Conservation (phyloP, 2,113 vertebrate genomes). For the Perognathus longimembris region DNA sequence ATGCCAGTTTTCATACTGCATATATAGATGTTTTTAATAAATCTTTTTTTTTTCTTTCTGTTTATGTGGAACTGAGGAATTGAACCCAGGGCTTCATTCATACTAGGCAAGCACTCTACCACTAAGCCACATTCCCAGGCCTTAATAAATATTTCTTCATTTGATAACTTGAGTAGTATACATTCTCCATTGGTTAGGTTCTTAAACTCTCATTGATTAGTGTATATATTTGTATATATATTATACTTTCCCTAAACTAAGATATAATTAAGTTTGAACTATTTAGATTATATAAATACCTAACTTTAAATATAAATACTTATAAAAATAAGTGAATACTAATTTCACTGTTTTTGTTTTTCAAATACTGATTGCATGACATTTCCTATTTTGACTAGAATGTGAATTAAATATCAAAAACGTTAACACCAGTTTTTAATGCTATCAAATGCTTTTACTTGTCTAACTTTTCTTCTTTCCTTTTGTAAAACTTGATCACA, state of each 20-base stretch:
- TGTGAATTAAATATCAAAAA: constrained; percentile 14
- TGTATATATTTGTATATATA: not conserved
- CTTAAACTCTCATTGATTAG: not conserved
- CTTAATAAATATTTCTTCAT: not conserved
- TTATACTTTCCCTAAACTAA: constrained; percentile 16
- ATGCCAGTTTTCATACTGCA: not conserved
- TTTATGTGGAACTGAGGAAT: too few species aligned
- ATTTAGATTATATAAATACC: constrained; percentile 20
- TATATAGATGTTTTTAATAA: not conserved
- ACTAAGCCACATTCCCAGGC: too few species aligned
- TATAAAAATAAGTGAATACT: constrained; percentile 25
- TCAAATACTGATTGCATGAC: constrained; percentile 26
- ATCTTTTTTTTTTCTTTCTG: too few species aligned
- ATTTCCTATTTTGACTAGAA: not conserved
- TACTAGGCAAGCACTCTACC: too few species aligned
- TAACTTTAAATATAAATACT: not conserved
- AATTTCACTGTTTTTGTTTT: constrained; percentile 51
- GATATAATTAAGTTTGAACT: constrained; percentile 42
- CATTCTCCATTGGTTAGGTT: not conserved
- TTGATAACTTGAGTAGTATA: constrained; percentile 7
- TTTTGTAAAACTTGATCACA: constrained; percentile 43
- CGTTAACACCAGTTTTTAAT: constrained; percentile 20
- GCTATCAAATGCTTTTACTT: constrained; percentile 19
- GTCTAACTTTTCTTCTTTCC: constrained; percentile 44
- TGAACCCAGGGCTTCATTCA: too few species aligned